Percentiles rank a stretch among this genome's conserved stretches.
Conservation (phyloP, 1,140 invertebrate species). For the Sminthurides bifidus region DNA sequence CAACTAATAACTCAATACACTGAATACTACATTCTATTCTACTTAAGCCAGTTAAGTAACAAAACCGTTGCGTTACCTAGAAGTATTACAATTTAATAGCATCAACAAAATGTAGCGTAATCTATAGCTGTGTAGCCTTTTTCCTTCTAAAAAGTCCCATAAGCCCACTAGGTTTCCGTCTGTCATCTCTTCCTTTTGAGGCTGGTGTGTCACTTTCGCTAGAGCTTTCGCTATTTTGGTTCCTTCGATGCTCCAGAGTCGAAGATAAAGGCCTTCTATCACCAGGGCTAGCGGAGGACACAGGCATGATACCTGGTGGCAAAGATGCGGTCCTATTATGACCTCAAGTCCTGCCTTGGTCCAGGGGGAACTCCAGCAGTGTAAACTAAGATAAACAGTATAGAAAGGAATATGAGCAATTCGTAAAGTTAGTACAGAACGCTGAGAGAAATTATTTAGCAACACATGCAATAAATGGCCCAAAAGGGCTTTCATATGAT, state of each 20-base stretch:
- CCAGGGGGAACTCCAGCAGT: conserved; percentile 6
- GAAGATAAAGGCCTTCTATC: not conserved
- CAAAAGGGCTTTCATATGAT: not conserved
- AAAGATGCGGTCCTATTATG: conserved; percentile 25
- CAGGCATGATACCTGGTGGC: conserved; percentile 31
- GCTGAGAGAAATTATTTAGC: too few relatives aligned
- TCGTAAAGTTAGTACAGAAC: not conserved
- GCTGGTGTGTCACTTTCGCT: conserved; percentile 33
- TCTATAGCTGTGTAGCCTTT: conserved; percentile 32
- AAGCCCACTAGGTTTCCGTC: conserved; percentile 26
- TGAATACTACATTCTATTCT: too few relatives aligned
- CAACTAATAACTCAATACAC: too few relatives aligned
- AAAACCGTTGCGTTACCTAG: too few relatives aligned
- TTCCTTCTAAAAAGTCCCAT: conserved; percentile 32
- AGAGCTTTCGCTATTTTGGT: conserved; percentile 20
- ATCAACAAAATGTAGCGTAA: too few relatives aligned
- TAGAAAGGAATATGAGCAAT: not conserved
- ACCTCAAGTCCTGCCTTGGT: too few relatives aligned
- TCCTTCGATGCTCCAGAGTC: conserved; percentile 10
- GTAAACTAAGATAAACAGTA: conserved; percentile 14
- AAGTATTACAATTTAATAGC: not conserved
- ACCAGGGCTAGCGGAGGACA: not conserved
- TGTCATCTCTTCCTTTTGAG: conserved; percentile 28
- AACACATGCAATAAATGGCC: too few relatives aligned
- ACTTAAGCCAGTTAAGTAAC: too few relatives aligned